Evolutionary conservation across 37 sponge, comb jelly and placozoan genomes (phyloP).

Genomic region (Ephydatia muelleri): DNA sequence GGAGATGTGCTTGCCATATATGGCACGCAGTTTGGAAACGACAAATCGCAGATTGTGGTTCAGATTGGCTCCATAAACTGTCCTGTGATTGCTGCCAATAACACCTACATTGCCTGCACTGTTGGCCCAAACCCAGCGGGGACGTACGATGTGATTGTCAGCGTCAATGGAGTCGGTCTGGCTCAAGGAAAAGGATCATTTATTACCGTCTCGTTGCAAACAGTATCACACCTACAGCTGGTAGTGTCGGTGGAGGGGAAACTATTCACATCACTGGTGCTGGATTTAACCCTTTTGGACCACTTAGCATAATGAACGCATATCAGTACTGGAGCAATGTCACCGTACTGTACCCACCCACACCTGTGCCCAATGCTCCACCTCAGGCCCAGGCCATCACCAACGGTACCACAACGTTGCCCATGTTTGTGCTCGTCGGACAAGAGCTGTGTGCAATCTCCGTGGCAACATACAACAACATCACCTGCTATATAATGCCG

Average conservation of each 20-base stretch:
- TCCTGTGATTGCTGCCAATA: conserved; percentile 23
- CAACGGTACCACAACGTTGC: not conserved
- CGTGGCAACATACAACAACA: not conserved
- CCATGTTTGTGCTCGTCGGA: conserved; percentile 28
- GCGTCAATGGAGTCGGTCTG: conserved; percentile 11
- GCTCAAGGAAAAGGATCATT: conserved; percentile 32
- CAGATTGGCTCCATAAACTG: conserved; percentile 39
- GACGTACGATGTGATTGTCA: conserved; percentile 14
- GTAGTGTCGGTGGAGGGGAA: conserved; percentile 65
- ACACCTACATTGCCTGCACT: conserved; percentile 40
- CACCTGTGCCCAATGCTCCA: not conserved
- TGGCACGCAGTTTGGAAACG: conserved; percentile 63
- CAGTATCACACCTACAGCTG: conserved; percentile 17
- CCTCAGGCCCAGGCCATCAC: not conserved
- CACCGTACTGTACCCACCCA: not conserved
- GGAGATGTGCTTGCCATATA: conserved; percentile 79
- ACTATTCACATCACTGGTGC: conserved; percentile 48
- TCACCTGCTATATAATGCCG: conserved; percentile 29
- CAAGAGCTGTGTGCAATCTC: conserved; percentile 43
- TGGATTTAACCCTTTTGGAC: conserved; percentile 44
- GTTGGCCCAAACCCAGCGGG: conserved; percentile 40
- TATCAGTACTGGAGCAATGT: not conserved
- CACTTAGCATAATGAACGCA: not conserved
- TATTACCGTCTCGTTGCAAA: conserved; percentile 50
- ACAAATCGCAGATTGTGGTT: conserved; percentile 20